Percentiles rank a stretch among this genome's conserved stretches.
Conservation (phyloP, 1,140 invertebrate genomes). For the Nebria ingens region DNA sequence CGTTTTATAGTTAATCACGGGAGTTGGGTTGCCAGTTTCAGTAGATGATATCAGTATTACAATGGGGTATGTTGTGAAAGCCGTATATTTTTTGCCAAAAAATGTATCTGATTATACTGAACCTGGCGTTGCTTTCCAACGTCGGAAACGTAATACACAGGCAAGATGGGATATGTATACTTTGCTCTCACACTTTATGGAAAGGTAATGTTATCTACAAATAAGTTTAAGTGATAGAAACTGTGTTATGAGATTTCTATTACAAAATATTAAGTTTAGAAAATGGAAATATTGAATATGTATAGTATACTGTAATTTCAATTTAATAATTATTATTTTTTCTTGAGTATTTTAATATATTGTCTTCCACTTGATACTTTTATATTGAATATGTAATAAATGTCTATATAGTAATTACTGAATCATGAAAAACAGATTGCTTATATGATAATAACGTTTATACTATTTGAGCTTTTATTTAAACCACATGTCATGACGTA, state of each 20-base stretch:
- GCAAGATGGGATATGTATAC: constrained; percentile 31
- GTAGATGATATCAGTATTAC: constrained; percentile 25
- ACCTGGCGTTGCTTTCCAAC: constrained; percentile 20
- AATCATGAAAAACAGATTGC: too few species aligned
- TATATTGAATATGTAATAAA: not conserved
- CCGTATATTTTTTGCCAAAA: constrained; percentile 27
- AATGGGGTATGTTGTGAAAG: constrained; percentile 27
- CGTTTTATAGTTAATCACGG: constrained; percentile 27
- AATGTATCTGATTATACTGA: constrained; percentile 24
- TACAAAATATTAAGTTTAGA: too few species aligned
- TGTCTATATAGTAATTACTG: too few species aligned
- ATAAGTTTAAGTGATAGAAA: too few species aligned
- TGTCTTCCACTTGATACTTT: not conserved
- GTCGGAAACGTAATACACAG: constrained; percentile 20
- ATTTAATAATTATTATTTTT: not conserved
- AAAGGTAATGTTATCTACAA: constrained; percentile 20
- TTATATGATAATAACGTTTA: too few species aligned
- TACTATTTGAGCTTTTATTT: too few species aligned
- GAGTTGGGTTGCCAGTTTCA: constrained; percentile 27
- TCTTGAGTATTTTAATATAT: constrained; percentile 3
- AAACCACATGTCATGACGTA: too few species aligned
- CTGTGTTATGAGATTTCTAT: too few species aligned
- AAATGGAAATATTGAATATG: too few species aligned
- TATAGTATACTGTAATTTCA: too few species aligned
- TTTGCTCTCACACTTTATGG: constrained; percentile 24